Base-by-base conservation (phyloP, 2,113 vertebrate species). In the Aleadryas rufinucha region DNA sequence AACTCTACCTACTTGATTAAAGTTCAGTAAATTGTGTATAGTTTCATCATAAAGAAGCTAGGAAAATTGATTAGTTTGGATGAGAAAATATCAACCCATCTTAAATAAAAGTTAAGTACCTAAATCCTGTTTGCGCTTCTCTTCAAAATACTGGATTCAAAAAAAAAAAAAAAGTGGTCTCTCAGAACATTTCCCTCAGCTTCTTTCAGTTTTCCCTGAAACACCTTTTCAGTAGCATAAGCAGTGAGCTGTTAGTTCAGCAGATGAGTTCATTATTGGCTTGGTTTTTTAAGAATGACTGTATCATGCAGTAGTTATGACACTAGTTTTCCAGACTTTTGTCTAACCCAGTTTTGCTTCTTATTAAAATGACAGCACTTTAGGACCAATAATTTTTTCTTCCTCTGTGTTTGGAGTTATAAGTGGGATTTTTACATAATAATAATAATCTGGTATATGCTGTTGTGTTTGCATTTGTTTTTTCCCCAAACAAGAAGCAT, bases 201-300 rank as follows among this genome's bases (percentile, higher is more conserved):
- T 64, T 74, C 50, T 83, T 84, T 88, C 68, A 63, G 50, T 61
- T 77, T 42, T 47, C 26, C 19, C 49, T 63, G 24, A 94, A 94
- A 91, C 64, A 89, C 11, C 65, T 82, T 92, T 95, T 54, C 69
- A 82, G 90, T 66, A 63, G 66, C 57, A 82, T 13, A 76, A 85
- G 44, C 35, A 63, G 39, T 0, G 2, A 70, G 44, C 42, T 79
- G 19, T 76, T 84, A 70, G 70, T 79, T 74, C 18, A 11, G 84
- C 60, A 83, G 78, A 88, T 90, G 82, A 90, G 57, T 69, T 96
- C 82, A 92, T 83, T 83, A 57, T 85, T 96, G 92, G 78, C 92
- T 90, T 83, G 57, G 0, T 20, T 79, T 87, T 68, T 79, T 24
- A 87, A 88, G 88, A 91, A 94, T 76, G 61, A 79, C 53, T 96